A percentile compares a stretch with the other conserved stretches of the same genome.
phyloP scores from a whole-genome alignment of 2,113 vertebrate species.

The Forbesichthys agassizii region DNA sequence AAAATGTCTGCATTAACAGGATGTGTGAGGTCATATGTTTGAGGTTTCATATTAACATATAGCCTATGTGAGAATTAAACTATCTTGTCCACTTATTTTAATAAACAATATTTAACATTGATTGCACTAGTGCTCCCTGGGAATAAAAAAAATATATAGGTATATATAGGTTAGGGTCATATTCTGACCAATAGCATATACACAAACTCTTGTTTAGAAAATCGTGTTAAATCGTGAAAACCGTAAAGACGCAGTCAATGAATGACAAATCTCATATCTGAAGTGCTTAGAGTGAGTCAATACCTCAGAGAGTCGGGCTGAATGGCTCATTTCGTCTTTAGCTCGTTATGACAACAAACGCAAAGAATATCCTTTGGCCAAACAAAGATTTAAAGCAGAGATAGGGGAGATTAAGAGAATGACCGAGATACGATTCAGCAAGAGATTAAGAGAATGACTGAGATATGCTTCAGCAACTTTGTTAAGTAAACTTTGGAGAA shows the following conservation, averaged over 20 bases:
- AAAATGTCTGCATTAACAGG: not conserved
- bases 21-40: not conserved
- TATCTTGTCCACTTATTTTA: too few species aligned
- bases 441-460: slow-evolving; percentile 15
- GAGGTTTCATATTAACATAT: too few species aligned
- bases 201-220: not conserved
- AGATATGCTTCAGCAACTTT: not conserved
- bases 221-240: slow-evolving; percentile 18
- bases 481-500: slow-evolving; percentile 23
- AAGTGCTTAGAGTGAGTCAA: slow-evolving; percentile 27
- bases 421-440: slow-evolving; percentile 13
- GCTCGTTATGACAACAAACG: slow-evolving; percentile 57
- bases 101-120: too few species aligned
- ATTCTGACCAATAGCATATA: not conserved
- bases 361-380: slow-evolving; percentile 49
- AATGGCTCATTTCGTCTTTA: slow-evolving; percentile 12
- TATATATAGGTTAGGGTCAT: not conserved
- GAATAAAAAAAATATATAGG: too few species aligned
- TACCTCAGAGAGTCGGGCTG: slow-evolving; percentile 13
- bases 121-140: too few species aligned
- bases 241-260: slow-evolving; percentile 35
- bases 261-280: slow-evolving; percentile 44
- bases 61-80: too few species aligned
- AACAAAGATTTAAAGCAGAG: slow-evolving; percentile 54
- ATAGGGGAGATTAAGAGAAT: slow-evolving; percentile 29